Conservation (phyloP, 2,113 vertebrate species). For the Takifugu bimaculatus region DNA sequence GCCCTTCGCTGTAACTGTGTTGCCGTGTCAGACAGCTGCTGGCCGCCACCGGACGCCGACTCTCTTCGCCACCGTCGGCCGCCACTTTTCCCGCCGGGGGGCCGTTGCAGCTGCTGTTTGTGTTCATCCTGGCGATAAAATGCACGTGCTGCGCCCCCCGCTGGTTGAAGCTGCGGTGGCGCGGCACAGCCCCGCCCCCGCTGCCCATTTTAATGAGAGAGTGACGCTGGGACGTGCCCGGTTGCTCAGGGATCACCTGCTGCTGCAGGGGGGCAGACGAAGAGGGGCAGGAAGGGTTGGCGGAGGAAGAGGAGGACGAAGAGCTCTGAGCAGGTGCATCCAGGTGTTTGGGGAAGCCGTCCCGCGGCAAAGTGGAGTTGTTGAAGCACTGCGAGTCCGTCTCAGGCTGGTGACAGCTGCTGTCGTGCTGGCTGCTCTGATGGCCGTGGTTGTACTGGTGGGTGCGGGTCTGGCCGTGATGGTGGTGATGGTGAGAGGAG, state of each 20-base stretch:
- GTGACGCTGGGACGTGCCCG: conserved; percentile 65
- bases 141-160: conserved; percentile 31
- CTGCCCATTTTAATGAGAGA: conserved; percentile 67
- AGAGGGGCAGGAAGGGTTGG: conserved; percentile 29
- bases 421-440: conserved; percentile 43
- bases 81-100: not conserved
- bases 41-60: conserved; percentile 11
- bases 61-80: conserved; percentile 1
- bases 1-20: conserved; percentile 78
- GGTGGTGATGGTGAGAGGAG: conserved; percentile 23
- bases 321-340: conserved; percentile 16
- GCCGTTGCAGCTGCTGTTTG: conserved; percentile 57
- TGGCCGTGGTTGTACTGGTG: conserved; percentile 43
- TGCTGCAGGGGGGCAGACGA: conserved; percentile 37
- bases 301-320: conserved; percentile 35
- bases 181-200: conserved; percentile 40
- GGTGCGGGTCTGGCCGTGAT: conserved; percentile 17
- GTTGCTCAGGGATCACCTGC: conserved; percentile 47
- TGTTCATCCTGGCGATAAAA: conserved; percentile 61
- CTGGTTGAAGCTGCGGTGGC: conserved; percentile 74
- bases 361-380: no score
- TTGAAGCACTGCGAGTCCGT: conserved; percentile 9
- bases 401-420: conserved; percentile 44
- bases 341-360: conserved; percentile 4
- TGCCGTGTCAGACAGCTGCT: conserved; percentile 71